Percentiles rank a stretch among this genome's conserved stretches.
Conservation (phyloP, 2,888 invertebrate genomes). For the Euplexia lucipara region DNA sequence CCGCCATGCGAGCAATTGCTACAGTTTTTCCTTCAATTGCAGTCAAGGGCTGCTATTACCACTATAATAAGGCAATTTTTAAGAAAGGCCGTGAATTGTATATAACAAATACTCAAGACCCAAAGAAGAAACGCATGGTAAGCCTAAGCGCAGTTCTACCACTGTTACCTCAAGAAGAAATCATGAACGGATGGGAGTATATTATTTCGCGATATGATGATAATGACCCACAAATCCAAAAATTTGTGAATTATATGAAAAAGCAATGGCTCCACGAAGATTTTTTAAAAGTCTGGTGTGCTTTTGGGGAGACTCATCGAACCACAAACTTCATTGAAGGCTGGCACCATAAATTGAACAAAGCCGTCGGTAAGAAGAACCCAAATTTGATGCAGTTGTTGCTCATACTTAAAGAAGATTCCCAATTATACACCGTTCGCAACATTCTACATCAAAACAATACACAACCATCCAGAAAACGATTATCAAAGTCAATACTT, state of each 20-base stretch:
- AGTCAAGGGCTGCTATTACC: too few relatives aligned
- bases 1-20: too few relatives aligned
- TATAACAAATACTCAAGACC: too few relatives aligned
- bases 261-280: too few relatives aligned
- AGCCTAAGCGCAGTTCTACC: too few relatives aligned
- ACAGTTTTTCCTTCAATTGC: too few relatives aligned
- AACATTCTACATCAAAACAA: slow-evolving; percentile 18
- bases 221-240: slow-evolving; percentile 17
- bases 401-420: slow-evolving; percentile 19
- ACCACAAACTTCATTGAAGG: slow-evolving; percentile 31
- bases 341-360: slow-evolving; percentile 28
- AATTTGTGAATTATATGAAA: slow-evolving; percentile 13
- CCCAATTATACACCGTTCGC: slow-evolving; percentile 25
- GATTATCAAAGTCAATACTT: too few relatives aligned
- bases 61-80: too few relatives aligned
- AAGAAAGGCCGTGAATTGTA: too few relatives aligned
- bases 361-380: slow-evolving; percentile 15
- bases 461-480: slow-evolving; percentile 22
- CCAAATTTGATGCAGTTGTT: slow-evolving; percentile 29
- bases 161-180: too few relatives aligned
- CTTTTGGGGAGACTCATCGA: slow-evolving; percentile 31
- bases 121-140: too few relatives aligned
- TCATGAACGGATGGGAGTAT: slow-evolving; percentile 23
- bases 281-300: slow-evolving; percentile 31
- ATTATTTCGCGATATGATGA: slow-evolving; percentile 20